Conservation (phyloP, 2,113 vertebrate genomes). For the Periophthalmodon schlosseri region DNA sequence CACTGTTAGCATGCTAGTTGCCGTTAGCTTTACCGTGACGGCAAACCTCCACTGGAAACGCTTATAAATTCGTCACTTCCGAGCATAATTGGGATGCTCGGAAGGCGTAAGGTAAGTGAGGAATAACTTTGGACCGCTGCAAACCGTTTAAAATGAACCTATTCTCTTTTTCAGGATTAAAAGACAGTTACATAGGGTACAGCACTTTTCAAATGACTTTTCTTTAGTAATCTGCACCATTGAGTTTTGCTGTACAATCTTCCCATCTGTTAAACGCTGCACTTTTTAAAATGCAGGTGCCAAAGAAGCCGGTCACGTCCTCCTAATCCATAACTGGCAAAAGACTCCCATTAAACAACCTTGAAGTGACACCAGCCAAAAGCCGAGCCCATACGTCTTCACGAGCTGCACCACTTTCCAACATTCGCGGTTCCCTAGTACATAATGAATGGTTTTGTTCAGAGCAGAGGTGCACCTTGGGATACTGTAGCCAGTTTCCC, state of each 20-base stretch:
- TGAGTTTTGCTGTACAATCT: conserved; percentile 2
- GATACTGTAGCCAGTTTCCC: conserved; percentile 26
- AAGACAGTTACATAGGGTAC: not conserved
- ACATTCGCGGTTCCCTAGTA: conserved; percentile 3
- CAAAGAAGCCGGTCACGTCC: conserved; percentile 23
- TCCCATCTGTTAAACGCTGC: conserved; percentile 11
- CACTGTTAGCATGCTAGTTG: too few species aligned
- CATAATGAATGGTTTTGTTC: conserved; percentile 34
- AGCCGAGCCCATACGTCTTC: conserved; percentile 32
- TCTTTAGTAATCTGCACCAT: not conserved
- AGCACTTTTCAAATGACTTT: not conserved
- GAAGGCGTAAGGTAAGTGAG: too few species aligned
- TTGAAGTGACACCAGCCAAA: conserved; percentile 40
- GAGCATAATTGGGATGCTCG: too few species aligned
- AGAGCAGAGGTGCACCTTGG: conserved; percentile 4
- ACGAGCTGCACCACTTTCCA: conserved; percentile 17
- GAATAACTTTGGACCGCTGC: too few species aligned
- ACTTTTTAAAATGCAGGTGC: conserved; percentile 11
- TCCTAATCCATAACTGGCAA: conserved; percentile 46
- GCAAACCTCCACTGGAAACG: too few species aligned
- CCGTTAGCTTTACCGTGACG: too few species aligned
- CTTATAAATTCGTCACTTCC: too few species aligned
- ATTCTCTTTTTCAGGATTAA: too few species aligned
- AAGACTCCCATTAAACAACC: conserved; percentile 54
- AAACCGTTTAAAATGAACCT: too few species aligned